Base-by-base conservation (phyloP, 1,140 invertebrate genomes). In the Micrasema minimum region DNA sequence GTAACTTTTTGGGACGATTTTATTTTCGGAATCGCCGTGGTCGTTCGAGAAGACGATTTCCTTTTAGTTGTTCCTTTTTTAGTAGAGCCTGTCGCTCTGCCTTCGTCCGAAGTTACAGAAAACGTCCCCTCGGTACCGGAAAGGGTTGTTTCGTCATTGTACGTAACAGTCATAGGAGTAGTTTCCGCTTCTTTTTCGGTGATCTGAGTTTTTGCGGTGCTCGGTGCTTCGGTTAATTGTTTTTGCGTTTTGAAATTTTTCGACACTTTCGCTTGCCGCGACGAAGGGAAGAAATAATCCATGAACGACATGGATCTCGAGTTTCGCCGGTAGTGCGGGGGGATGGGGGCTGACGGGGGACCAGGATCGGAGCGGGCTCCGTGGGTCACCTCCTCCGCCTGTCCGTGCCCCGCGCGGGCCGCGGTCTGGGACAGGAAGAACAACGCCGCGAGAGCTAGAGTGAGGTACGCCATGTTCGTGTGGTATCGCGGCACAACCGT, bases 271-370 rank as follows among this genome's bases (percentile, higher is more conserved):
- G 83, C 80, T 7, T 81, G 83, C 65, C 83, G 77, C 51, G 83
- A 85, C 9, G 82, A 79, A 9, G 83, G 83, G 75, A 85, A 85
- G 50, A 84, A 84, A 55, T 85, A 84, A 70, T 85, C 83, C 79
- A 85, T 82, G 64, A 85, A 82, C 0, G 82, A 82, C 7, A 82
- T 81, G 14, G 83, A 84, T 74, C 79, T 78, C 48, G 83, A 83
- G 23, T 80, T 75, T 64, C 81, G 81, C 65, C 78, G 79, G 80
- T 76, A 31, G 1, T 45, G 41, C 3, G 43, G 9, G 4, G 78
- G 80, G 55, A 5, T 22, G 37, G 57, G 46, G 26, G 26, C 18
- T 6, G 10, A 1, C 10, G 16, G n/a, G 12, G 18, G 50, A 2
- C 12, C 11, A 2, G 9, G 4, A 20, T 7, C n/a, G 41, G 23